Percentiles rank a stretch among this genome's conserved stretches.
phyloP scores from a whole-genome alignment of 2,797 vertebrate genomes.

The Melanotaenia parkinsoni region DNA sequence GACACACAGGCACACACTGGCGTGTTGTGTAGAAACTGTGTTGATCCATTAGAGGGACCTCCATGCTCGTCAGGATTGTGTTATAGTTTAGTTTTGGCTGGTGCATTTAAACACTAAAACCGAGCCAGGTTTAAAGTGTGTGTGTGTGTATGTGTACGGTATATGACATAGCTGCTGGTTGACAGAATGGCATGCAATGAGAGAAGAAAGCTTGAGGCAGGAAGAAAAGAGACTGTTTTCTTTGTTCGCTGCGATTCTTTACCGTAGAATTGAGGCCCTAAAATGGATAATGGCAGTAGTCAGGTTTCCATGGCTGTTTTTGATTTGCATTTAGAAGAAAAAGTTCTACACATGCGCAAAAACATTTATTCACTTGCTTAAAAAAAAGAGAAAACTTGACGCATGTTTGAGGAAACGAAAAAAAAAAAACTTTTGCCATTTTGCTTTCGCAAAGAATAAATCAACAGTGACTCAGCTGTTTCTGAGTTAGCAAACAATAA shows the following conservation, averaged over 20 bases:
- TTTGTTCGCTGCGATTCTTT: conserved; percentile 31
- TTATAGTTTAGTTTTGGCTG: conserved; percentile 55
- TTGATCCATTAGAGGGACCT: conserved; percentile 71
- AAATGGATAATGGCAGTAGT: conserved; percentile 4
- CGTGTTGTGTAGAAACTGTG: conserved; percentile 50
- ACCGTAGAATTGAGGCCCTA: conserved; percentile 14
- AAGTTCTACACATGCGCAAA: neutral
- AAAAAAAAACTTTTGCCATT: neutral
- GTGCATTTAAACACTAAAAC: conserved; percentile 61
- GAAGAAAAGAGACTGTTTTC: conserved; percentile 43
- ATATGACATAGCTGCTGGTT: conserved; percentile 52
- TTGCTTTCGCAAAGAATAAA: neutral
- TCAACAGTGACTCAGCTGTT: neutral
- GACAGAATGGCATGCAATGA: conserved; percentile 46
- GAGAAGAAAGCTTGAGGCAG: conserved; percentile 35
- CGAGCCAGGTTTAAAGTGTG: conserved; percentile 64
- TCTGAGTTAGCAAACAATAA: neutral
- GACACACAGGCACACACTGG: conserved; percentile 38
- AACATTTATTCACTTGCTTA: neutral
- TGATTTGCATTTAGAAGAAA: neutral
- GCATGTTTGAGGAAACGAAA: neutral
- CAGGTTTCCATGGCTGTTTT: neutral
- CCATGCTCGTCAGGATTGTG: conserved; percentile 63
- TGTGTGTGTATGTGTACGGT: conserved; percentile 39
- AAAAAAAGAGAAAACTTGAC: neutral